These are phyloP conservation scores for Bursaphelenchus okinawaensis DNA, from an alignment of 2,888 invertebrate species.

Conservation along the genomic window DNA sequence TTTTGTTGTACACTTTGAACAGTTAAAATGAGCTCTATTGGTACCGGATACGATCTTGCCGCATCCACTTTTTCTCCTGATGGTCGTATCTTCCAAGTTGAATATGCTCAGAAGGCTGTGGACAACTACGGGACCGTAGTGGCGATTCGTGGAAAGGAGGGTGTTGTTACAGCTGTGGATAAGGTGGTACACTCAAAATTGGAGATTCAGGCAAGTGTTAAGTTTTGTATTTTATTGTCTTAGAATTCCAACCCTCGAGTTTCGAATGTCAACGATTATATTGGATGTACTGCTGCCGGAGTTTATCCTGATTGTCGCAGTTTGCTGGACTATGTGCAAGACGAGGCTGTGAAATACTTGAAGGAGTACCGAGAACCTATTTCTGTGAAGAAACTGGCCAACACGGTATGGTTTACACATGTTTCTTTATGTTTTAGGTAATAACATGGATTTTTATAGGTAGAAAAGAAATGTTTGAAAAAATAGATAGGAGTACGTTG, in stretches of 20 bases:
- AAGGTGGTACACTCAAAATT: constrained; percentile 67
- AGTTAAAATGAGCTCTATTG: constrained; percentile 79
- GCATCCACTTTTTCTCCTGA: constrained; percentile 99
- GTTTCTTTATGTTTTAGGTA: not conserved
- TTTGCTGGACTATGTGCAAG: constrained; percentile 66
- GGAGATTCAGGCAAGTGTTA: constrained; percentile 62
- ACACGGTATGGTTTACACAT: constrained; percentile 22
- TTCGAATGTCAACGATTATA: constrained; percentile 78
- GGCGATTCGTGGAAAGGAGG: constrained; percentile 87
- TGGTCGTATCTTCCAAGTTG: constrained; percentile 76
- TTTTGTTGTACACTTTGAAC: not conserved
- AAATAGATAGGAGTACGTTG: too few relatives aligned
- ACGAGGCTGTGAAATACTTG: constrained; percentile 88
- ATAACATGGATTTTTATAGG: not conserved
- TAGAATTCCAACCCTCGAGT: constrained; percentile 54
- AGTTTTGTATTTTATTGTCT: constrained; percentile 10
- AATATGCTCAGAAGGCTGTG: constrained; percentile 98
- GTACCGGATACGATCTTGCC: constrained; percentile 94
- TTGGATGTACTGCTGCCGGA: constrained; percentile 69
- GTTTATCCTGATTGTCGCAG: constrained; percentile 54
- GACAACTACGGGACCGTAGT: constrained; percentile 92
- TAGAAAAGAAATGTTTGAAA: not conserved
- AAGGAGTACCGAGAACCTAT: constrained; percentile 80
- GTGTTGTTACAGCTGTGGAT: constrained; percentile 93
- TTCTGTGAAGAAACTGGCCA: constrained; percentile 68